These are phyloP conservation scores for Rhyacichthys aspro DNA, from an alignment of 2,797 vertebrate species.

Conservation along the genomic window DNA sequence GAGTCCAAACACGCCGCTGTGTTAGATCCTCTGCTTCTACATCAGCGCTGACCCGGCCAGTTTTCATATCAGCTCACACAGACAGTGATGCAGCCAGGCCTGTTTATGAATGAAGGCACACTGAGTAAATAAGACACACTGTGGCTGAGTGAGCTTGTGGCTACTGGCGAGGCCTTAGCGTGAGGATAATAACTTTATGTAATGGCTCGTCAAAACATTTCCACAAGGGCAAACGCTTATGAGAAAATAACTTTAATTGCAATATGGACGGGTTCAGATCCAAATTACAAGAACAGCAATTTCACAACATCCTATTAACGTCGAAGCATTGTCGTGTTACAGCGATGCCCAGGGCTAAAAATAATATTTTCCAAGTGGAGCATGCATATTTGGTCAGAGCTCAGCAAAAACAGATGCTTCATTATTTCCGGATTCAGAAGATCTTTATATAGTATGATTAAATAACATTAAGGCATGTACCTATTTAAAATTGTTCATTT, in stretches of 20 bases:
- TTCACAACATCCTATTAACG: constrained; percentile 7
- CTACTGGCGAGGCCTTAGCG: constrained; percentile 21
- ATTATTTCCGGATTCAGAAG: background rate
- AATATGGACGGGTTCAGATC: background rate
- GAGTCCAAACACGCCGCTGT: constrained; percentile 41
- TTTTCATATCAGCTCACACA: constrained; percentile 27
- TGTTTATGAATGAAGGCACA: constrained; percentile 55
- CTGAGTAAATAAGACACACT: constrained; percentile 41
- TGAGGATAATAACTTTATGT: constrained; percentile 32
- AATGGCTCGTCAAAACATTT: constrained; percentile 42
- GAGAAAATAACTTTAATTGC: constrained; percentile 6
- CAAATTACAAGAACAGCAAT: constrained; percentile 4
- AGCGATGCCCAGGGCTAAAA: background rate
- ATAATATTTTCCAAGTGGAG: constrained; percentile 4
- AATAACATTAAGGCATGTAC: too few relatives aligned
- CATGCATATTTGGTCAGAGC: background rate
- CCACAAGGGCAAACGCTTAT: constrained; percentile 21
- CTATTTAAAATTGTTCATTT: too few relatives aligned
- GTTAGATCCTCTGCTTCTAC: constrained; percentile 55
- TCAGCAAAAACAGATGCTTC: background rate
- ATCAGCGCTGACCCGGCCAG: constrained; percentile 21
- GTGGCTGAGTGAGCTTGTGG: constrained; percentile 29
- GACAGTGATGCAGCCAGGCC: constrained; percentile 11
- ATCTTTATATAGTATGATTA: too few relatives aligned
- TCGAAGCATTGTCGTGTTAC: background rate